Evolutionary conservation across 2,797 vertebrate species (phyloP), one percentile per base, ranked within the genome.

Genomic region (Columba guinea): DNA sequence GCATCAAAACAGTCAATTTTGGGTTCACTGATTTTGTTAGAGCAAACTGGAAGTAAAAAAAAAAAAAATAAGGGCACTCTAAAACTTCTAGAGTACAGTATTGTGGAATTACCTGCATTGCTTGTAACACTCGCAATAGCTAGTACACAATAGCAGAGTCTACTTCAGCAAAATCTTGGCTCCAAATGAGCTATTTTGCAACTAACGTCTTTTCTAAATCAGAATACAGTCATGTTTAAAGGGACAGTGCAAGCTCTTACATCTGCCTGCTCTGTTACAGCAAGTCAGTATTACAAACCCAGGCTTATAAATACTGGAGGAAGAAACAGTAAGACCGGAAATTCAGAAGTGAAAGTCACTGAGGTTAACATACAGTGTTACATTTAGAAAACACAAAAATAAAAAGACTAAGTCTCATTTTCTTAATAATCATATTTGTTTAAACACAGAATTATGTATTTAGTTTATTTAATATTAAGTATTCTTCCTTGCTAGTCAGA

Each of bases 171-270:
- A 86, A 94, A 73, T 81, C 37, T 75, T 84, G 62, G 20, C 58
- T 93, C 37, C 44, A 75, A 49, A 37, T 44, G 41, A 86, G 41
- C 6, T 84, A 12, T 89, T 93, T 94, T 86, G 73, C 73, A 91
- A 62, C 15, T 37, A 14, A 11, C n/a, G 90, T 39, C 5, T 91
- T 87, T 70, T 39, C 37, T 84, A 86, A 90, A 73, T 28, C 16
- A 11, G 7, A 37, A n/a, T 58, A 12, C 2, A 34, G 28, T 64
- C 86, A 30, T 28, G 49, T 84, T 81, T 89, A 91, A 94, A 86
- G 59, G 8, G 16, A 5, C 8, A 68, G 14, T 44, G 13, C 27
- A 71, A 26, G 58, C 16, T 55, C 59, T 59, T 53, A 8, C 2
- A 20, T 24, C 0, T 8, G 44, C 60, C 65, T 71, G 2, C 53